phyloP scores from a whole-genome alignment of 2,797 vertebrate species.

The Sebastes matsubarae region DNA sequence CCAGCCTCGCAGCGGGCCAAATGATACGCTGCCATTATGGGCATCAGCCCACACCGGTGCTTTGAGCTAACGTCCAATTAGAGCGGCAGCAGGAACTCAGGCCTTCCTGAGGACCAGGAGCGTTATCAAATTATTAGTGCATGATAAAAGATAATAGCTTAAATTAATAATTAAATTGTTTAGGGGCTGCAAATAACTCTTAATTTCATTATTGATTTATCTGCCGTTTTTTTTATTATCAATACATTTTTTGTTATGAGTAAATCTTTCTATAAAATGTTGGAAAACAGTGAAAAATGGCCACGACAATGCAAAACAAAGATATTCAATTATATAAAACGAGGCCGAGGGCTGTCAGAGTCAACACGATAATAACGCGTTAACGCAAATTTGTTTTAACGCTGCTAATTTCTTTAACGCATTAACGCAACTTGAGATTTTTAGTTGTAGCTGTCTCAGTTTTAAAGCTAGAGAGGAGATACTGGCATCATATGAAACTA shows the following conservation, averaged over 20 bases:
- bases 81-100: not conserved
- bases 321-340: not conserved
- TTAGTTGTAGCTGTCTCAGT: accelerated
- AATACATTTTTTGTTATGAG: not conserved
- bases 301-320: not conserved
- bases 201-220: not conserved
- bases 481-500: no score
- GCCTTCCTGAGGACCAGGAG: not conserved
- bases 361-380: no score
- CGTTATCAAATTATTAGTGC: not conserved
- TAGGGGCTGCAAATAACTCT: not conserved
- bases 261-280: not conserved
- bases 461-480: no score
- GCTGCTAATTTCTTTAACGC: no score
- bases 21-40: slow-evolving; percentile 6
- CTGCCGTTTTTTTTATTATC: not conserved
- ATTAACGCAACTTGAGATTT: no score
- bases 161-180: not conserved
- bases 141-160: not conserved
- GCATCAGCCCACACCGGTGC: not conserved
- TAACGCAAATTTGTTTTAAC: no score
- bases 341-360: no score
- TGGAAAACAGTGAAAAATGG: not conserved
- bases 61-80: slow-evolving; percentile 16
- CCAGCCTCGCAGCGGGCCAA: not conserved